Evolutionary conservation across 2,113 vertebrate species (phyloP), one percentile per base, ranked within the genome.

Genomic region (Smithornis capensis): DNA sequence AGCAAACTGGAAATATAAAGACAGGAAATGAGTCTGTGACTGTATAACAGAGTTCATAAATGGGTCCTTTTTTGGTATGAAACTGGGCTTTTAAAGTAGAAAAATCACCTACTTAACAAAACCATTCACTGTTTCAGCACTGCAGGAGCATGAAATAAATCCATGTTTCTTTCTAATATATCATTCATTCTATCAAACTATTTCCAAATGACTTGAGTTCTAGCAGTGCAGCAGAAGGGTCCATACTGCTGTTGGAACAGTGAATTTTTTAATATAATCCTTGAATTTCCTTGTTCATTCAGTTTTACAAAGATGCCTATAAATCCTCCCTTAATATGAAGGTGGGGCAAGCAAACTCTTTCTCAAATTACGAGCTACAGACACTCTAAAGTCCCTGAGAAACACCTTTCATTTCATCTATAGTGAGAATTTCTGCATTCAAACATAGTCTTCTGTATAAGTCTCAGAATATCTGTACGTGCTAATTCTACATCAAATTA

Each of bases 21-120:
- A 97, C 95, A 97, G 96, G 96, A 97, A 97, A 97, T 97, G 94
- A 97, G 92, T 97, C 87, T 97, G 95, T 95, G 94, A 92, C 95
- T 96, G 87, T 93, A 97, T 96, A 93, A 92, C 95, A 83, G 91
- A 94, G 92, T 97, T 97, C 95, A 97, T 97, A 97, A 97, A 96
- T 96, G 94, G 91, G 59, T 92, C 83, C 73, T 93, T 95, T 95
- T 96, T 97, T 96, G 93, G 67, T 96, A 97, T 97, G 95, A 97
- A 95, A 94, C 95, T 96, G 92, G 94, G 93, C 90, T 95, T 94
- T 97, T 95, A 96, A 92, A 96, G 92, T 93, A 97, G 88, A 86
- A 95, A 93, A 94, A 96, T 90, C 91, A 96, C 95, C 95, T 96
- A 96, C 94, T 97, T 96, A 97, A 97, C 96, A 96, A 97, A 95